Evolutionary conservation across 2,888 invertebrate genomes (phyloP).

Genomic region (Sturmia bella): DNA sequence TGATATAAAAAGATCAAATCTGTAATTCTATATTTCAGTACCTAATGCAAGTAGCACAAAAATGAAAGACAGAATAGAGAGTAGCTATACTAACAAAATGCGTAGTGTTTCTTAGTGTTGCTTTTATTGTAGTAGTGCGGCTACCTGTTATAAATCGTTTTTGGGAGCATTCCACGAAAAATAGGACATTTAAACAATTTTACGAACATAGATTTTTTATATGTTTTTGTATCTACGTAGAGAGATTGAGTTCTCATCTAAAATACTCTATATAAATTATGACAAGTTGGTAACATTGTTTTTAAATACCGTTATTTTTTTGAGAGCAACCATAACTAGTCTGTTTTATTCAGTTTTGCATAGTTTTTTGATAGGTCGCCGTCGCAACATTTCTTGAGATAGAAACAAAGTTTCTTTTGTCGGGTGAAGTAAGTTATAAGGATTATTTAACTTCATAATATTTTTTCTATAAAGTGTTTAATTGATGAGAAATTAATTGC

Average conservation of each 20-base stretch:
- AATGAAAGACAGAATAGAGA: too few relatives aligned
- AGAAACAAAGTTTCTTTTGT: slow-evolving; percentile 16
- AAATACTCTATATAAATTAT: not conserved
- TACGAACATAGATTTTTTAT: too few relatives aligned
- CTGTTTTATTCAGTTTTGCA: slow-evolving; percentile 2
- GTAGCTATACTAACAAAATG: too few relatives aligned
- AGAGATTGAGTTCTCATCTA: slow-evolving; percentile 6
- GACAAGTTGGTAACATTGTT: not conserved
- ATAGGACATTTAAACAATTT: not conserved
- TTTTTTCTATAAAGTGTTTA: slow-evolving; percentile 19
- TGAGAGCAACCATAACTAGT: not conserved
- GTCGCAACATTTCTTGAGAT: not conserved
- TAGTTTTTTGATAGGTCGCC: not conserved
- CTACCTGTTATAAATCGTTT: too few relatives aligned
- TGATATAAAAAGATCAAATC: too few relatives aligned
- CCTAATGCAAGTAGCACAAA: too few relatives aligned
- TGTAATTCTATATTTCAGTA: too few relatives aligned
- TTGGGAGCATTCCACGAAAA: slow-evolving; percentile 14
- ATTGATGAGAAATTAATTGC: slow-evolving; percentile 19
- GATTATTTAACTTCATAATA: slow-evolving; percentile 8
- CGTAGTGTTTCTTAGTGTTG: too few relatives aligned
- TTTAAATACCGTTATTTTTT: slow-evolving; percentile 1
- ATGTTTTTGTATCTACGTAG: too few relatives aligned
- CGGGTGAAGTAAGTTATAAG: not conserved
- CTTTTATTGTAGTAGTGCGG: too few relatives aligned